Evolutionary conservation across 2,113 vertebrate genomes (phyloP), one percentile per base, ranked within the genome.

Genomic region (Seriola quinqueradiata): DNA sequence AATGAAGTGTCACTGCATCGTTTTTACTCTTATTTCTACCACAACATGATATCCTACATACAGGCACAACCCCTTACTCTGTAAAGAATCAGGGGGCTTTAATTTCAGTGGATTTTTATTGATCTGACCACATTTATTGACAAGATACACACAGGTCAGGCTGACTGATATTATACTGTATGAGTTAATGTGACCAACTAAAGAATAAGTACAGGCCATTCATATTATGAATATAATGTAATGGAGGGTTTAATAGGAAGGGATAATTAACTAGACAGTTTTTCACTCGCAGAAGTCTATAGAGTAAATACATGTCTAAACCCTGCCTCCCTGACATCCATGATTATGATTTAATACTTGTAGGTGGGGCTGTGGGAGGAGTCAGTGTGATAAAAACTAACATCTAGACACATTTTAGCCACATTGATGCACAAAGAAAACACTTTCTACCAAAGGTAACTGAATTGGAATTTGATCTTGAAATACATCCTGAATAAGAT

Each of bases 301-400:
- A 75, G 25, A 66, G 14, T 63, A 36, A 12, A 60, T 9, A 21
- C 10, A 61, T 13, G 5, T 34, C 40, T 54, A 70, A 84, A 87
- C 71, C 78, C 83, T 60, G 87, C 87, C 73, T 76, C 64, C 75
- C 50, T 77, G 74, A 63, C 36, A 42, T 40, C 9, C 28, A 50
- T 40, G 1, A 8, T 70, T 46, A 69, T 81, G 5, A 83, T 82
- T 72, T 54, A 80, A 69, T 75, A 77, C 5, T 38, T 57, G 75
- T 46, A 42, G 92, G 93, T 44, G 87, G 87, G 63, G 67, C 63
- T 64, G 55, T 63, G 72, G 91, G 93, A 84, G 92, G 91, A 89
- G 94, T 87, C 86, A 87, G 0, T 40, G 38, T 34, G n/a, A 90
- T 81, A 69, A 90, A 90, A 59, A 57, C 40, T 44, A 48, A 64